Conservation (phyloP, 2,113 vertebrate genomes). For the Otis tarda region DNA sequence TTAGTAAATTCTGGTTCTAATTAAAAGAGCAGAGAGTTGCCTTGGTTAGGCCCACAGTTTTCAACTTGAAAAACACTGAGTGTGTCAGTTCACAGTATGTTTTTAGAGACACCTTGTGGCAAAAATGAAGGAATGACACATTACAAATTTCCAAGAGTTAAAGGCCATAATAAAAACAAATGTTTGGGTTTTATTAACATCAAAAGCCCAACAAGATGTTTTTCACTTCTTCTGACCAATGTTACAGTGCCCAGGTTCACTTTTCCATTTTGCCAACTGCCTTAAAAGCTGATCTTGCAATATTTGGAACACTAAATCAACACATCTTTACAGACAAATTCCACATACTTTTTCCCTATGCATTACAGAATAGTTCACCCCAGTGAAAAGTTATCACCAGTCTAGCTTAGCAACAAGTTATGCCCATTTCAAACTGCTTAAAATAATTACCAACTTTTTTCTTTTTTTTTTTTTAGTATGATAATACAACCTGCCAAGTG, state of each 20-base stretch:
- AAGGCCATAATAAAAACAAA: background rate
- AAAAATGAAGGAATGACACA: background rate
- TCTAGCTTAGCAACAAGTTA: background rate
- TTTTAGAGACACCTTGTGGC: conserved; percentile 5
- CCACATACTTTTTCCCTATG: background rate
- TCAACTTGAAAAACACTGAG: background rate
- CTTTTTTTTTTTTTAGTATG: background rate
- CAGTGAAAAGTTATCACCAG: background rate
- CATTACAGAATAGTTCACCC: background rate
- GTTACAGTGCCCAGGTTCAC: background rate
- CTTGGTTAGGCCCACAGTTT: background rate
- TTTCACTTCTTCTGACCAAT: background rate
- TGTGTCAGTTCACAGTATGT: background rate
- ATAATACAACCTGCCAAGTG: background rate
- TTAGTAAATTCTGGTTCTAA: background rate
- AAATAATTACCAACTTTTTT: background rate
- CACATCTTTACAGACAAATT: background rate
- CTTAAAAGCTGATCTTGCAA: background rate
- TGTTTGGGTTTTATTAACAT: background rate
- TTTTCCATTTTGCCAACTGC: background rate
- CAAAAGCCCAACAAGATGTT: background rate
- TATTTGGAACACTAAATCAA: background rate
- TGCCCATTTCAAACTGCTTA: background rate
- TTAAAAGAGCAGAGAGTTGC: background rate
- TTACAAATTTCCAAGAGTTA: background rate